Base-by-base conservation (phyloP, 2,797 vertebrate species). In the Danionella dracula region DNA sequence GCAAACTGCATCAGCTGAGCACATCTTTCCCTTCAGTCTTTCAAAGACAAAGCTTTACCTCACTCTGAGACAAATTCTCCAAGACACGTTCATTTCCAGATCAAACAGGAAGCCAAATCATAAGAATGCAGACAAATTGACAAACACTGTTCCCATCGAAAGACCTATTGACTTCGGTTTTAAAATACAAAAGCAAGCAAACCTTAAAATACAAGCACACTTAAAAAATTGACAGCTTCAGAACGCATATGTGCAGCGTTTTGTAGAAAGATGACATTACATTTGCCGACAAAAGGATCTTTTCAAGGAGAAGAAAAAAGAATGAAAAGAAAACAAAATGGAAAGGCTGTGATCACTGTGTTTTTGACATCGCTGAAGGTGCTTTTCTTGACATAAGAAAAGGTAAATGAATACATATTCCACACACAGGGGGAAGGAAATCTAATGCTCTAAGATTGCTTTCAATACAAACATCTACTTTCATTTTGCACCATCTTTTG, bases 81-180 rank as follows among this genome's bases (percentile, higher is more conserved):
- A 85, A 79, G 79, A 79, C 57, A 71, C 79, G 83, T 85, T 86
- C 78, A 69, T 76, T 79, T 84, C 79, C 48, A 85, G 82, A 88
- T 89, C 85, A 86, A 87, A 85, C 82, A 75, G 62, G 66, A 82
- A 84, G 81, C 78, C 82, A 87, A 85, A 83, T 75, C 84, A 77
- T 68, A 72, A 68, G 69, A 54, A 51, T 65, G 71, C 70, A 46
- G 67, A 37, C 56, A 46, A 61, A 57, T 54, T 70, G 74, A 73
- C 51, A 72, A 66, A 79, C 70, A 71, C 19, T 76, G 79, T 84
- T 81, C 86, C 85, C 83, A 44, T 40, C 29, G 41, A 65, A 86
- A 79, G 82, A 84, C 81, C 87, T 80, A 84, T 85, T 81, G 82
- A 82, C 83, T 86, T 82, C 81, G 78, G 79, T 81, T 79, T 82